These are phyloP conservation scores for Haliclystus octoradiatus DNA, from an alignment of 30 jellyfish, hydroid and myxozoan genomes.

Conservation along the genomic window DNA sequence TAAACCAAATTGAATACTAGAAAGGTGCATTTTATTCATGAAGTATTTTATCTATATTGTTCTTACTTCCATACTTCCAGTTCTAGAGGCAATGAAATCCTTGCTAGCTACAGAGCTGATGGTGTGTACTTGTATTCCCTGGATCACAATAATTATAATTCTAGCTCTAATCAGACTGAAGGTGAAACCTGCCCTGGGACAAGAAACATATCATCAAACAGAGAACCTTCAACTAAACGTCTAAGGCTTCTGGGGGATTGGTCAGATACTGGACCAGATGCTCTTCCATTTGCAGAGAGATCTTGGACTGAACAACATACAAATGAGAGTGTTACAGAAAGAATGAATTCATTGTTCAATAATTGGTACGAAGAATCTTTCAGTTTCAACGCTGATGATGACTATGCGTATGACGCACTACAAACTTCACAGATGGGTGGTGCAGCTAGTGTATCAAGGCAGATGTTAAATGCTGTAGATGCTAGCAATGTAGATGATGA, in stretches of 20 bases:
- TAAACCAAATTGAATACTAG: too few species aligned
- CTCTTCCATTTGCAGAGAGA: conserved; percentile 63
- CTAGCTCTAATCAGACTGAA: too few species aligned
- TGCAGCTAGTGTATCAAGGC: neutral
- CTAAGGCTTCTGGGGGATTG: conserved; percentile 90
- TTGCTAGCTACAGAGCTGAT: conserved; percentile 77
- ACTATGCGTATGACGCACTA: too few species aligned
- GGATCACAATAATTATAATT: neutral
- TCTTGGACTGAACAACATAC: neutral
- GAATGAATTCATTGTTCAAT: conserved; percentile 57
- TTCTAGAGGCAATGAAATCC: conserved; percentile 45
- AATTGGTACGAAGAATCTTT: conserved; percentile 66
- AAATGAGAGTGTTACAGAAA: conserved; percentile 40
- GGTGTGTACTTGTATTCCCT: conserved; percentile 54
- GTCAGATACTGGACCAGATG: conserved; percentile 96
- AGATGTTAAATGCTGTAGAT: neutral
- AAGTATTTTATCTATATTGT: too few species aligned
- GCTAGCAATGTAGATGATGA: neutral
- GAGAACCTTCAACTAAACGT: conserved; percentile 54
- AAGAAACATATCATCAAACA: neutral
- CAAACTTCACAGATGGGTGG: neutral
- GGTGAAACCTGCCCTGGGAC: neutral
- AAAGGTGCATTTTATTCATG: too few species aligned
- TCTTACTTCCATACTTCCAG: too few species aligned
- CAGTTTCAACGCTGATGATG: too few species aligned